Evolutionary conservation across 2,888 invertebrate genomes (phyloP), one percentile per base, ranked within the genome.

Genomic region (Netelia virgata): DNA sequence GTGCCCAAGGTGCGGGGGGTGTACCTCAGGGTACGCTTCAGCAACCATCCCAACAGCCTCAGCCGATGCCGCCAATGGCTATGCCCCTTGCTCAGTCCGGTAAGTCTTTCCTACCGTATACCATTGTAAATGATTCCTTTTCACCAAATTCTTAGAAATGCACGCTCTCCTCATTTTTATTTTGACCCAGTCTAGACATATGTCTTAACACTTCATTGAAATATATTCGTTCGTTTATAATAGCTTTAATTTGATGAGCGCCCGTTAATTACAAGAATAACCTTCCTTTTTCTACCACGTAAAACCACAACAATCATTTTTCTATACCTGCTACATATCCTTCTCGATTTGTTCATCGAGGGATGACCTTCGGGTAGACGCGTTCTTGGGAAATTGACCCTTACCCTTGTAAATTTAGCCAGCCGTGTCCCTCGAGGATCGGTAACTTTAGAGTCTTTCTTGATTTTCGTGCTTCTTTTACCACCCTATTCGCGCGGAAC

Each of bases 21-120:
- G 90, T 92, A 86, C 91, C 91, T 14, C 92, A 91, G 82, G 90
- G 91, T 86, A 86, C 90, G 57, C 89, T 93, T 73, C 93, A 92
- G 80, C 93, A 92, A 84, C 88, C 91, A 75, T 84, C 92, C 0
- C 92, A 91, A 81, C 93, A 91, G 81, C 88, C 91, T 63, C 92
- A 90, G 68, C 86, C 90, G 5, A 87, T 93, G 86, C 91, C 90
- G 66, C 83, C 91, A 61, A 88, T 92, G 87, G 89, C 89, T 66
- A 89, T 92, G 83, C 85, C 91, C 23, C 87, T 92, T 20, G 84
- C 91, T 53, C 92, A 90, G 84, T 74, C 90, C 84, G 91, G 92
- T 91, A 84, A 87, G 89, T 87, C 20, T 47, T 61, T 8, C 3
- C 36, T 20, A 8, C 1, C 11, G 28, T 36, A 5, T 41, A 11